phyloP scores from a whole-genome alignment of 2,797 vertebrate genomes.

The Aratinga solstitialis region DNA sequence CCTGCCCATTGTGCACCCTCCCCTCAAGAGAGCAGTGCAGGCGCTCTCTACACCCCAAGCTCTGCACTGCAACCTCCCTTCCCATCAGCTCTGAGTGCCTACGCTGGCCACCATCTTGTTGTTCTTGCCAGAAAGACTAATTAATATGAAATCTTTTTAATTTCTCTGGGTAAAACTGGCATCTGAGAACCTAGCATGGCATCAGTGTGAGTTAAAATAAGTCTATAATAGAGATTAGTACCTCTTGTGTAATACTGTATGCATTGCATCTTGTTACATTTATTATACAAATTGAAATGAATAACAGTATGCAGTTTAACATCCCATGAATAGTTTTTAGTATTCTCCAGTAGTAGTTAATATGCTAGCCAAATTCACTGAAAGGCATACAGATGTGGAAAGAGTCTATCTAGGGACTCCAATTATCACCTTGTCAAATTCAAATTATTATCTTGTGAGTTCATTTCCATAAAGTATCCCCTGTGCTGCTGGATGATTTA shows the following conservation, averaged over 20 bases:
- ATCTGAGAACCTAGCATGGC: slow-evolving; percentile 11
- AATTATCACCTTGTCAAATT: slow-evolving; percentile 93
- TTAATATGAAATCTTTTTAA: slow-evolving; percentile 60
- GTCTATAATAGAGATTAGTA: slow-evolving; percentile 62
- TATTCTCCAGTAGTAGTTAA: slow-evolving; percentile 75
- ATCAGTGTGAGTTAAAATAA: slow-evolving; percentile 49
- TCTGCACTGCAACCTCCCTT: no score
- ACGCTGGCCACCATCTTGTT: background rate
- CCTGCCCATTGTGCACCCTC: no score
- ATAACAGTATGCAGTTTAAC: slow-evolving; percentile 79
- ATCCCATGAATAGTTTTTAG: slow-evolving; percentile 78
- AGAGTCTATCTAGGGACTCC: slow-evolving; percentile 85
- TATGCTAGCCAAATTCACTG: slow-evolving; percentile 80
- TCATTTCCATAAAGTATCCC: slow-evolving; percentile 84
- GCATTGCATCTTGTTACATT: slow-evolving; percentile 75
- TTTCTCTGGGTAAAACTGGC: slow-evolving; percentile 50
- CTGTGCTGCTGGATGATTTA: slow-evolving; percentile 77
- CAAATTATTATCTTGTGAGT: slow-evolving; percentile 85
- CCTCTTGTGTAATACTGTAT: slow-evolving; percentile 71
- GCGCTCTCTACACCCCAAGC: no score
- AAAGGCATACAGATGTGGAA: slow-evolving; percentile 80
- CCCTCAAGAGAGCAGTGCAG: no score
- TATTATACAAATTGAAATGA: slow-evolving; percentile 81
- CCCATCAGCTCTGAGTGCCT: no score
- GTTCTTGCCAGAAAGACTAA: slow-evolving; percentile 47